A percentile compares a stretch with the other conserved stretches of the same genome.
Conservation (phyloP, 2,888 invertebrate species). For the Allygus modestus region DNA sequence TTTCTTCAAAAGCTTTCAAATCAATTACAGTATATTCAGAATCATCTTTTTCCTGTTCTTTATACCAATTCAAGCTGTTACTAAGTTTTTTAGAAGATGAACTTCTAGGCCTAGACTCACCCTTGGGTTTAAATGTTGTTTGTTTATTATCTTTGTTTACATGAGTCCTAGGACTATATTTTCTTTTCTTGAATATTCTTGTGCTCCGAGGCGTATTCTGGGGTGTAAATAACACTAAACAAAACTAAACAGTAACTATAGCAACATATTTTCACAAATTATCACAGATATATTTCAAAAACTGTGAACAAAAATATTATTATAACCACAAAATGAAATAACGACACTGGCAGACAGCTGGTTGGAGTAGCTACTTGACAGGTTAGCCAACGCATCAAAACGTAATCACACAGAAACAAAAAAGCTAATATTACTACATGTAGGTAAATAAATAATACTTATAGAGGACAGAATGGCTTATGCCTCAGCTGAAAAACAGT, state of each 20-base stretch:
- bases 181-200: constrained; percentile 48
- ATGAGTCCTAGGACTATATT: not conserved
- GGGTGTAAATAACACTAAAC: not conserved
- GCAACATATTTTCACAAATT: not conserved
- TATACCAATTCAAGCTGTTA: constrained; percentile 29
- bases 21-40: constrained; percentile 49
- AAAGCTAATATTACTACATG: no score
- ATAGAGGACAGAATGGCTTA: no score
- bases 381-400: not conserved
- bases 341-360: not conserved
- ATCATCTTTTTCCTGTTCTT: constrained; percentile 14
- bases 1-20: constrained; percentile 19
- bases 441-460: no score
- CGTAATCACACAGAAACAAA: no score
- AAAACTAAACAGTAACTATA: not conserved
- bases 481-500: no score
- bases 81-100: constrained; percentile 33
- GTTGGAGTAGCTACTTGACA: not conserved
- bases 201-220: constrained; percentile 3
- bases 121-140: no score
- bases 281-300: no score
- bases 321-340: not conserved
- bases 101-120: constrained; percentile 26
- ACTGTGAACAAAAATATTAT: not conserved
- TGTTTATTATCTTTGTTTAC: constrained; percentile 1